phyloP scores from a whole-genome alignment of 2,797 vertebrate species.

The Poeciliopsis paucimaculata region DNA sequence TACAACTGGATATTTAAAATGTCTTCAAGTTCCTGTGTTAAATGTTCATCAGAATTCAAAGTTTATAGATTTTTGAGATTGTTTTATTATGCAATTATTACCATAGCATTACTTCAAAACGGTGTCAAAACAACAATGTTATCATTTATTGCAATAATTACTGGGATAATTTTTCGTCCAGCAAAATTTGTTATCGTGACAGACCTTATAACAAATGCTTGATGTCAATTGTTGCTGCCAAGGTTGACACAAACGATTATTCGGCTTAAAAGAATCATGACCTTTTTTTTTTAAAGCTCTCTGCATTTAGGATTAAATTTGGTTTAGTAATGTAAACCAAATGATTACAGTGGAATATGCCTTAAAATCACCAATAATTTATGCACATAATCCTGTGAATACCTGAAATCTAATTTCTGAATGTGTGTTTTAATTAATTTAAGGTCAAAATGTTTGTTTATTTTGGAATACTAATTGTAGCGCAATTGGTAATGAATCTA shows the following conservation, averaged over 20 bases:
- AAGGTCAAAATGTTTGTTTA: background rate
- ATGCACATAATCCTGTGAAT: background rate
- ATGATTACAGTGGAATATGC: background rate
- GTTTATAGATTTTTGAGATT: too few species aligned
- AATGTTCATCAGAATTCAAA: too few species aligned
- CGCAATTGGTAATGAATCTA: background rate
- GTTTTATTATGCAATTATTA: too few species aligned
- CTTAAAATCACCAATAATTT: background rate
- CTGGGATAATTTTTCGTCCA: too few species aligned
- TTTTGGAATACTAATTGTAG: background rate
- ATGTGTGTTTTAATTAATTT: background rate
- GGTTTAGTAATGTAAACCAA: background rate
- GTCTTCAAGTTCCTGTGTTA: too few species aligned
- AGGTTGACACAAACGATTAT: background rate
- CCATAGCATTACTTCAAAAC: too few species aligned
- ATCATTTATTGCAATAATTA: too few species aligned
- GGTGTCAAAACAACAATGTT: too few species aligned
- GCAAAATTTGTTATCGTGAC: too few species aligned
- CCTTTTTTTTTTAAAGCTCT: background rate
- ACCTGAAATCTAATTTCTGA: background rate
- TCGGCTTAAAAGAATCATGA: background rate
- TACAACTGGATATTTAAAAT: too few species aligned
- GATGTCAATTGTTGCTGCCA: background rate
- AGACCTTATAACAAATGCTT: background rate
- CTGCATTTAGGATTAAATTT: background rate